Conservation (phyloP, 2,797 vertebrate genomes). For the Microcaecilia unicolor region DNA sequence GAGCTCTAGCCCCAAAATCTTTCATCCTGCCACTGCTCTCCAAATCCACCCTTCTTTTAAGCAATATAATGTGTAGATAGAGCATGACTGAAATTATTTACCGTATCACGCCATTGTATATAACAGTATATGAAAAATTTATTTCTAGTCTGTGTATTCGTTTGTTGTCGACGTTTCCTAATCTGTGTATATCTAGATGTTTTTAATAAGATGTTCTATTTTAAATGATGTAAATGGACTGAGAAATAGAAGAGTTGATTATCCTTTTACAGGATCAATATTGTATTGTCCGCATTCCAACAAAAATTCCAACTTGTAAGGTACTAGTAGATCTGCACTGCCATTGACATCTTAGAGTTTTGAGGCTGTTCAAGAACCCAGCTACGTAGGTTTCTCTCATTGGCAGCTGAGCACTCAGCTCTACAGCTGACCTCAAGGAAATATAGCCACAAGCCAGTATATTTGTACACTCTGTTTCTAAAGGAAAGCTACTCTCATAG, state of each 20-base stretch:
- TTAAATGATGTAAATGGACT: conserved; percentile 98
- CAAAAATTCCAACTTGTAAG: conserved; percentile 75
- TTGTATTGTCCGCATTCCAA: conserved; percentile 93
- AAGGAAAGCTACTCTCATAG: conserved; percentile 34
- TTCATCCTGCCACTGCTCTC: conserved; percentile 56
- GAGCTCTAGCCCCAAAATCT: conserved; percentile 44
- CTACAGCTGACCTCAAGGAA: conserved; percentile 42
- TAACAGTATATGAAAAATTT: conserved; percentile 93
- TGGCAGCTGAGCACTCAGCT: conserved; percentile 49
- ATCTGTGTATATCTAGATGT: conserved; percentile 99
- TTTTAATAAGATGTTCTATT: conserved; percentile 99
- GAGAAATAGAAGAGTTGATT: conserved; percentile 87
- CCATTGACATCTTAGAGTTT: conserved; percentile 78
- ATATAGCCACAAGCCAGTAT: conserved; percentile 41
- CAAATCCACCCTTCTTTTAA: conserved; percentile 97
- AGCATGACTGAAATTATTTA: conserved; percentile 98
- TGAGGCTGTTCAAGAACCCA: conserved; percentile 43
- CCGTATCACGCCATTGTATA: conserved; percentile 95
- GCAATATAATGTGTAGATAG: conserved; percentile 99
- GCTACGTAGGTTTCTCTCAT: conserved; percentile 45
- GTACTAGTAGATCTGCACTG: conserved; percentile 76
- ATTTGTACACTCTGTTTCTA: conserved; percentile 30
- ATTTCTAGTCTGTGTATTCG: conserved; percentile 99
- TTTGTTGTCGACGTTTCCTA: conserved; percentile 99
- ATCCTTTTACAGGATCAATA: conserved; percentile 89